Conservation (phyloP, 1,140 invertebrate species). For the Sarcophaga bullata region DNA sequence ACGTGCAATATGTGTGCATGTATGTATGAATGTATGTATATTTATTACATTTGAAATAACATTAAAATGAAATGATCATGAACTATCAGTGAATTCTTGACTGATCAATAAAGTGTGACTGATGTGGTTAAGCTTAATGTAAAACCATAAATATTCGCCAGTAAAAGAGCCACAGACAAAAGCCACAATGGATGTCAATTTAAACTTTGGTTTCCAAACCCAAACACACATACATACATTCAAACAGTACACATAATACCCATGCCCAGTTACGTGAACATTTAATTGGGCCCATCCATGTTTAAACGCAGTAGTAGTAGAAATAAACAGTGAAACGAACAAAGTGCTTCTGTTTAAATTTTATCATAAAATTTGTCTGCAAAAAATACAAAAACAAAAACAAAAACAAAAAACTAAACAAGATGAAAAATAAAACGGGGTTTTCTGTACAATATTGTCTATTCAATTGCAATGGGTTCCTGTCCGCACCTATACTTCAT, state of each 20-base stretch:
- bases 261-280: too few relatives aligned
- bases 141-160: slow-evolving; percentile 12
- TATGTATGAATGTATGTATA: too few relatives aligned
- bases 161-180: slow-evolving; percentile 1
- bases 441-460: neutral
- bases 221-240: neutral
- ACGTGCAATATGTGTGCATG: neutral
- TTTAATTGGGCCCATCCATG: too few relatives aligned
- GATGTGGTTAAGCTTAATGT: slow-evolving; percentile 40
- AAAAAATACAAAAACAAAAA: neutral
- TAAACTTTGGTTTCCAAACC: neutral
- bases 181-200: slow-evolving; percentile 29
- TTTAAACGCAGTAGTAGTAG: too few relatives aligned
- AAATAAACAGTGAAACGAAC: neutral
- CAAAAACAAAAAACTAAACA: too few relatives aligned
- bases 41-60: neutral
- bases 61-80: slow-evolving; percentile 31
- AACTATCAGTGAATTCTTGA: slow-evolving; percentile 27
- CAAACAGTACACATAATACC: too few relatives aligned
- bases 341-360: slow-evolving; percentile 40
- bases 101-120: slow-evolving; percentile 40
- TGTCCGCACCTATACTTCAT: neutral
- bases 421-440: neutral
- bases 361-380: slow-evolving; percentile 30
- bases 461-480: slow-evolving; percentile 2